Conservation (phyloP, 2,113 vertebrate genomes). For the Cyanistes caeruleus region DNA sequence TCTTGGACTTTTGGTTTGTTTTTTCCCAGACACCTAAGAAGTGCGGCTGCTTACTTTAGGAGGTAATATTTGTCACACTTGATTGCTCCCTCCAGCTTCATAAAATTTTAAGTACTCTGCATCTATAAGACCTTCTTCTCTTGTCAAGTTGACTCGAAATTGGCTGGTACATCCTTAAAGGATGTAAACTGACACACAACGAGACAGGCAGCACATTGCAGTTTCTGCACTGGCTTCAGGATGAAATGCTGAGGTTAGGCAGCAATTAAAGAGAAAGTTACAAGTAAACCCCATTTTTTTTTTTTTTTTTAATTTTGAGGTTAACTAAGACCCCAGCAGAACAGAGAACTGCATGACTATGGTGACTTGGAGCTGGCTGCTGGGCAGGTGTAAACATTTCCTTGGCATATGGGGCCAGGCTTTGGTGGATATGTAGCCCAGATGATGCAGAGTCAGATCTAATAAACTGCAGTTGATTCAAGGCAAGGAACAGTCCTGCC, state of each 20-base stretch:
- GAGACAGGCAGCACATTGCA: not conserved
- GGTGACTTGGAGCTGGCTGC: not conserved
- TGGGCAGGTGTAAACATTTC: not conserved
- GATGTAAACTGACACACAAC: not conserved
- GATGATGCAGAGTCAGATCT: not conserved
- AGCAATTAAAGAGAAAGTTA: not conserved
- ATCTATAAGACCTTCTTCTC: not conserved
- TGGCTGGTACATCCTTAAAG: not conserved
- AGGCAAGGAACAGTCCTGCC: accelerated
- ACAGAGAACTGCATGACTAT: not conserved
- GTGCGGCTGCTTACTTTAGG: not conserved
- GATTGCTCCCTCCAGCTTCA: not conserved
- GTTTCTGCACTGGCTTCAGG: not conserved
- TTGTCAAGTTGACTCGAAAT: not conserved
- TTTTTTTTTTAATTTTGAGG: not conserved
- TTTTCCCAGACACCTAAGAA: not conserved
- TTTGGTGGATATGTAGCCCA: not conserved
- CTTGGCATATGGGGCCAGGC: not conserved
- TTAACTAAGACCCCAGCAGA: not conserved
- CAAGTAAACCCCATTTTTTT: not conserved
- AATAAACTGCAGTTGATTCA: not conserved
- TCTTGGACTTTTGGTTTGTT: not conserved
- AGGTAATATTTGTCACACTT: not conserved
- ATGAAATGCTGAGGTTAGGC: not conserved
- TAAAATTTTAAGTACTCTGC: not conserved